Evolutionary conservation across 2,797 vertebrate genomes (phyloP).

Genomic region (Gorsachius magnificus): DNA sequence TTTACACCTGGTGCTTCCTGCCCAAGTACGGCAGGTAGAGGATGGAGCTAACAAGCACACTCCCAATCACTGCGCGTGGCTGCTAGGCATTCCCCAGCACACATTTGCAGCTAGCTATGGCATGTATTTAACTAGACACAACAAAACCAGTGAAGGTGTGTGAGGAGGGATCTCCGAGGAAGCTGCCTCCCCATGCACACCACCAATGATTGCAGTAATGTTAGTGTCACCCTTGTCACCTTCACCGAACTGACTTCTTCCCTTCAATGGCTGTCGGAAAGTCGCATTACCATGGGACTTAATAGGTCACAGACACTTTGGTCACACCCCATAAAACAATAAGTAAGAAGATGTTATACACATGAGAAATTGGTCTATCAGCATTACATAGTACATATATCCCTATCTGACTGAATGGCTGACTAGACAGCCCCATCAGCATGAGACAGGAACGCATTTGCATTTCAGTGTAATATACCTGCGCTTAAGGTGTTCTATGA

Average conservation of each 20-base stretch:
- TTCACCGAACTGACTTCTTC: neutral
- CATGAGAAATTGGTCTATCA: neutral
- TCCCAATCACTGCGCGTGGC: rapidly evolving
- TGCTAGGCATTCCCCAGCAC: neutral
- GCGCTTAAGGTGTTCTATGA: neutral
- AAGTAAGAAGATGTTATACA: neutral
- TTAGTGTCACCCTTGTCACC: neutral
- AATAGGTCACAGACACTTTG: neutral
- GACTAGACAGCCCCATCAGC: neutral
- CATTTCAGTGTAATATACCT: neutral
- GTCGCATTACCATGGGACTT: neutral
- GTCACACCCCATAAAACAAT: neutral
- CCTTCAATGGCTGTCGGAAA: neutral
- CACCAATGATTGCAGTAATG: neutral
- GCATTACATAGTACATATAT: neutral
- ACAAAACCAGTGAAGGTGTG: neutral
- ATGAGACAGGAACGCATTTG: rapidly evolving
- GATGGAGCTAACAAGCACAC: neutral
- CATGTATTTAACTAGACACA: neutral
- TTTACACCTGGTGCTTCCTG: neutral
- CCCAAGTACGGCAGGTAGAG: neutral
- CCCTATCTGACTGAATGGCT: neutral
- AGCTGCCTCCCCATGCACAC: neutral
- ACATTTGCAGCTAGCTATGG: neutral
- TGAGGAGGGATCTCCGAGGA: neutral